These are phyloP conservation scores for Australoheros scitulus DNA, from an alignment of 2,113 vertebrate genomes.

Conservation along the genomic window DNA sequence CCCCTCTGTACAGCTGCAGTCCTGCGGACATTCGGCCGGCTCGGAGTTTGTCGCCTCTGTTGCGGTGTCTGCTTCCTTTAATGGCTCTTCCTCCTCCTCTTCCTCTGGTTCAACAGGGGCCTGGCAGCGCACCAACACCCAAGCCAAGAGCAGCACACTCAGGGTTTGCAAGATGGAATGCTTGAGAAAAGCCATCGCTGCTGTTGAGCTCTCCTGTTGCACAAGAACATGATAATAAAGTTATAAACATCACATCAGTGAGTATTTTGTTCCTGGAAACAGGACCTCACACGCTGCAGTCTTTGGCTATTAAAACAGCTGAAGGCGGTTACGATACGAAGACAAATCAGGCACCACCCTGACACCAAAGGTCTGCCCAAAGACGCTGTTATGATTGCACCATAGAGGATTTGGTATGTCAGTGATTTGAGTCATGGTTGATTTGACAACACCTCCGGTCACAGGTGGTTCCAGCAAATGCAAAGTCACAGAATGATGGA, in stretches of 20 bases:
- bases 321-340: background rate
- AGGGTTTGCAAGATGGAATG: slow-evolving; percentile 71
- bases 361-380: too few species aligned
- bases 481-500: too few species aligned
- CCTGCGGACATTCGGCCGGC: slow-evolving; percentile 79
- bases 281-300: background rate
- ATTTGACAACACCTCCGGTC: too few species aligned
- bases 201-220: slow-evolving; percentile 36
- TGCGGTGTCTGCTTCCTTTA: slow-evolving; percentile 6
- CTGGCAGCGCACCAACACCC: slow-evolving; percentile 69
- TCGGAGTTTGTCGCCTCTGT: background rate
- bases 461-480: too few species aligned
- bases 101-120: slow-evolving; percentile 46
- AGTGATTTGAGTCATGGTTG: too few species aligned
- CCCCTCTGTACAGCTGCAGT: slow-evolving; percentile 90
- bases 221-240: slow-evolving; percentile 14
- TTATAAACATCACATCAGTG: background rate
- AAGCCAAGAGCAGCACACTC: slow-evolving; percentile 73
- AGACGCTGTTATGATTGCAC: too few species aligned
- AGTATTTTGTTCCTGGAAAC: background rate
- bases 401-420: too few species aligned
- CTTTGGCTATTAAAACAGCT: background rate
- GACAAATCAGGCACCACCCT: background rate
- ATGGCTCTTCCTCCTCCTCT: slow-evolving; percentile 64
- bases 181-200: slow-evolving; percentile 61